Percentiles rank a stretch among this genome's conserved stretches.
Evolutionary conservation across 1,140 invertebrate species (phyloP).

Genomic region (Amyelois transitella): DNA sequence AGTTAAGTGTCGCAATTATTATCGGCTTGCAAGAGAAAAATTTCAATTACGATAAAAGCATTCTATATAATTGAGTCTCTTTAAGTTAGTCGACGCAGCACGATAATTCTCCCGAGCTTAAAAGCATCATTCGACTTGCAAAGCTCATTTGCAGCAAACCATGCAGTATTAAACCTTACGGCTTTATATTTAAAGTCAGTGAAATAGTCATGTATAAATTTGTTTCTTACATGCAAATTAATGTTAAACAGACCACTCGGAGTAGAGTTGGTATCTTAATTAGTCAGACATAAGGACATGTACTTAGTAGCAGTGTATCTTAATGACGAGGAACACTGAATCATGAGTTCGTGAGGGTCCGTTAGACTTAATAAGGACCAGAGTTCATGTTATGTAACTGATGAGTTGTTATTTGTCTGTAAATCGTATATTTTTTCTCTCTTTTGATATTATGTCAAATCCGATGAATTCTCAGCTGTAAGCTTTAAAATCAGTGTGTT

Average conservation of each 20-base stretch:
- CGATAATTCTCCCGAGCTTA: constrained; percentile 29
- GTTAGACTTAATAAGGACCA: constrained; percentile 12
- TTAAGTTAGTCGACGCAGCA: constrained; percentile 35
- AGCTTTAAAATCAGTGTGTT: no score
- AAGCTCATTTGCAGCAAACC: constrained; percentile 10
- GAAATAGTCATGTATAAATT: constrained; percentile 4
- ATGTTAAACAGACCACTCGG: constrained; percentile 36
- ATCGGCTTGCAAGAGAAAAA: constrained; percentile 7
- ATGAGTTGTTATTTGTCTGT: not conserved
- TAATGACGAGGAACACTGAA: not conserved
- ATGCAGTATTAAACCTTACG: constrained; percentile 24
- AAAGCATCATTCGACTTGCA: constrained; percentile 48
- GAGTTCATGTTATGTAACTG: not conserved
- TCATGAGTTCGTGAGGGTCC: constrained; percentile 22
- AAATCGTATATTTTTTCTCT: not conserved
- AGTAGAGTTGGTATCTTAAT: constrained; percentile 50
- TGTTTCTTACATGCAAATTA: constrained; percentile 37
- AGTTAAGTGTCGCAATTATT: constrained; percentile 7
- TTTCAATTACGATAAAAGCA: constrained; percentile 46
- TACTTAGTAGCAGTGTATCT: constrained; percentile 6
- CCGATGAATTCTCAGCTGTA: no score
- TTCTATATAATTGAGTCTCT: constrained; percentile 50
- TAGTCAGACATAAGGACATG: constrained; percentile 42
- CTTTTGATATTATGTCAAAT: no score
- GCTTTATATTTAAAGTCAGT: constrained; percentile 1